Base-by-base conservation (phyloP, 2,113 vertebrate genomes). In the Gallinago jamesoni region DNA sequence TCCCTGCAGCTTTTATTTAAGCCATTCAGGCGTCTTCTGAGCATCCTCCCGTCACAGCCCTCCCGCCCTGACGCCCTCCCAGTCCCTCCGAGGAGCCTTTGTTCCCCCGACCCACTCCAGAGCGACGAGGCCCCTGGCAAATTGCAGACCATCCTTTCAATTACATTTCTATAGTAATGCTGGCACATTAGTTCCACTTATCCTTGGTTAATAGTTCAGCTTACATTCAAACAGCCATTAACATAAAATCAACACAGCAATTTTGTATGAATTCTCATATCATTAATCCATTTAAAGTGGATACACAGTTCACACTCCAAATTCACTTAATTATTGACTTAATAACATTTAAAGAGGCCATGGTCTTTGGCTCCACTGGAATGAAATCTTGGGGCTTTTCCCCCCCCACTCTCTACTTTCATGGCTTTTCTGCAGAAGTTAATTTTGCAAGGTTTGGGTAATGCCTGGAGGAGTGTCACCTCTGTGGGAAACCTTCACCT, bases 191-290 rank as follows among this genome's bases (percentile, higher is more conserved):
- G 94, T 96, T 96, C 95, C 95, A 97, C 95, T 95, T 97, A 94
- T 95, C 93, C 91, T 89, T 90, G 87, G 94, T 88, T 97, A 97
- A 97, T 94, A 97, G 96, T 96, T 97, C 96, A 94, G 97, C 96
- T 96, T 96, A 97, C 88, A 97, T 95, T 97, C 96, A 97, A 97
- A 97, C 93, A 97, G n/a, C 91, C 87, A 97, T 97, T 97, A 97
- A 95, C 96, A 94, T 89, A 97, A 97, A 97, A 97, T 96, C 97
- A 97, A 97, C 96, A 97, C 62, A 94, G 97, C 91, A 97, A 97
- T 96, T 97, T 96, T 43, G 67, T 93, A 90, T 89, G 92, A 95
- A 94, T 97, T 94, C 94, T 97, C 93, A 77, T 96, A 95, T 96
- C 96, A 97, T 97, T 97, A 97, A 97, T 96, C 96, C 95, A 97